Percentiles rank a stretch among this genome's conserved stretches.
Evolutionary conservation across 2,113 vertebrate genomes (phyloP).

Genomic region (Lipophrys pholis): DNA sequence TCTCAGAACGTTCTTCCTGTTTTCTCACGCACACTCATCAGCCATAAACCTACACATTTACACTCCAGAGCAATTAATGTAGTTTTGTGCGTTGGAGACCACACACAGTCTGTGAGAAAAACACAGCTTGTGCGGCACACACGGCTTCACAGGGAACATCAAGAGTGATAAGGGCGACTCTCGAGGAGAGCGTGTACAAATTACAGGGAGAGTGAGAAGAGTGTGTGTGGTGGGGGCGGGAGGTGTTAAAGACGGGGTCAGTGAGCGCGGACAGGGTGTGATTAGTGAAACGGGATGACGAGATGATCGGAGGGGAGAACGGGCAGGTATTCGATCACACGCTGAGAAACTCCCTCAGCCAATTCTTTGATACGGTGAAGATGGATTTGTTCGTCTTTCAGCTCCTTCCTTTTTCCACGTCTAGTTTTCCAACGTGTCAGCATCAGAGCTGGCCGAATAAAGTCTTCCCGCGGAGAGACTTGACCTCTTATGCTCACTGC

Average conservation of each 20-base stretch:
- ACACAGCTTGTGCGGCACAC: background rate
- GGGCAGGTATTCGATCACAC: slow-evolving; percentile 43
- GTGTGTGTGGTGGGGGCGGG: slow-evolving; percentile 2
- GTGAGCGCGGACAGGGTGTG: slow-evolving; percentile 5
- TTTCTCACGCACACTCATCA: background rate
- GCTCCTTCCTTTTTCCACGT: slow-evolving; percentile 2
- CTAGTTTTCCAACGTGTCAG: background rate
- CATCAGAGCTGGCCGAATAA: slow-evolving; percentile 20
- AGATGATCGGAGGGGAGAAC: background rate
- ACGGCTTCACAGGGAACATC: background rate
- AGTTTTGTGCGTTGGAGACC: background rate
- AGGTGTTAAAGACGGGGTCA: slow-evolving; percentile 22
- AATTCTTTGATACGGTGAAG: slow-evolving; percentile 21
- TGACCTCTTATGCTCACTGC: slow-evolving; percentile 6
- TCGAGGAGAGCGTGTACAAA: slow-evolving; percentile 5
- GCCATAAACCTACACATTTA: background rate
- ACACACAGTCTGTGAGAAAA: background rate
- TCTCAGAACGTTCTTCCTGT: background rate
- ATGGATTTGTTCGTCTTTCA: slow-evolving; percentile 22
- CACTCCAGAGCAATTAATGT: background rate
- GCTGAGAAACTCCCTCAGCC: slow-evolving; percentile 24
- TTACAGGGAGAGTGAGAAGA: slow-evolving; percentile 22
- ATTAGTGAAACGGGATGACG: slow-evolving; percentile 17
- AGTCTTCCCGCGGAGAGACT: background rate
- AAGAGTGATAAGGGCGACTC: slow-evolving; percentile 6